Evolutionary conservation across 1,140 invertebrate species (phyloP), one percentile per base, ranked within the genome.

Genomic region (Nasonia longicornis): DNA sequence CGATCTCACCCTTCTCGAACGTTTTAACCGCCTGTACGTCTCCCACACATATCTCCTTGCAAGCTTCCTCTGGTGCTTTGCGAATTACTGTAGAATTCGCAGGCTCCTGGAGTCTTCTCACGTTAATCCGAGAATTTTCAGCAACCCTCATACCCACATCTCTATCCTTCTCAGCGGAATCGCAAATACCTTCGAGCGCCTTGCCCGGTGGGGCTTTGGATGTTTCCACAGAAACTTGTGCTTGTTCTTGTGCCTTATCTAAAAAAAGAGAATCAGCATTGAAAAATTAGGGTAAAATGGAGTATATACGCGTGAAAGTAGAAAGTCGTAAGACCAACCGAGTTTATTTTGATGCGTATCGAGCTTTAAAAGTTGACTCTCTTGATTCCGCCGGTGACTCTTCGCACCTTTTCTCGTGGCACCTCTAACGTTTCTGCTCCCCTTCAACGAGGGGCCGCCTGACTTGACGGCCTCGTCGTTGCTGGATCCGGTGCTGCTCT

Each of bases 91-190:
- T 67, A 63, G 31, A 74, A 29, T 84, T 48, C 29, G 79, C 73
- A 3, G 1, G 0, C 26, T 72, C 42, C 10, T 80, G 74, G 66
- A 42, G 72, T 85, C 22, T 85, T 84, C 67, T 69, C 29, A 81
- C 66, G 2, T 85, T 85, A 3, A 83, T 84, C 81, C 81, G 81
- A 82, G 89, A 89, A 73, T 84, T 90, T 89, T 82, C 78, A 86
- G 90, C 90, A 91, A 91, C 89, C 90, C 90, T 91, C 90, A 90
- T 84, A 87, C 89, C 89, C 86, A 83, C 89, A 90, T 86, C 86
- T 85, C 90, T 91, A 91, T 90, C 90, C 81, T 87, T 85, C 83
- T 87, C 85, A 83, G 85, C 86, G 84, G 90, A 88, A 88, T 90
- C 87, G 88, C 89, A 58, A 58, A 58, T 58, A 58, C 52, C 52